Evolutionary conservation across 2,888 invertebrate genomes (phyloP).

Genomic region (Carpatolechia fugitivella): DNA sequence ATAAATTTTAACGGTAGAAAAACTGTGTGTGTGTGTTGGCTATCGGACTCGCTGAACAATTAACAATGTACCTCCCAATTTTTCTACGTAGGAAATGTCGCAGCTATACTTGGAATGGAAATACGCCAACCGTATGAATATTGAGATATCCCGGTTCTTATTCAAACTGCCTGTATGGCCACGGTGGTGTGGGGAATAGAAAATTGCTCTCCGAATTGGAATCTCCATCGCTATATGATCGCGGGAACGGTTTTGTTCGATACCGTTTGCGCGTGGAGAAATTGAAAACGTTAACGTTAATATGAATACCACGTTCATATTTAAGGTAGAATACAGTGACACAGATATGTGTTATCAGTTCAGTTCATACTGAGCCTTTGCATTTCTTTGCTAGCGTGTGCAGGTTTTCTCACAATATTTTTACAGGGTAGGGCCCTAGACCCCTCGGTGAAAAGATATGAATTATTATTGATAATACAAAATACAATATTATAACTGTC

Average conservation of each 20-base stretch:
- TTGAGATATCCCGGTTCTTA: conserved; percentile 16
- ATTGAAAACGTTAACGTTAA: conserved; percentile 10
- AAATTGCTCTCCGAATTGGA: conserved; percentile 17
- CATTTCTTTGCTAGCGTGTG: too few species aligned
- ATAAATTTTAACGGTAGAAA: too few species aligned
- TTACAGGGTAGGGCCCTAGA: too few species aligned
- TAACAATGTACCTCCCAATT: too few species aligned
- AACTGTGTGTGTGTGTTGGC: too few species aligned
- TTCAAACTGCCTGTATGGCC: conserved; percentile 15
- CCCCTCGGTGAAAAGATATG: too few species aligned
- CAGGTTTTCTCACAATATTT: too few species aligned
- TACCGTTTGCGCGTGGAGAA: conserved; percentile 10
- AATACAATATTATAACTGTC: too few species aligned
- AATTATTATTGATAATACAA: too few species aligned
- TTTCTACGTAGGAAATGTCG: not conserved
- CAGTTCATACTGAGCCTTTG: too few species aligned
- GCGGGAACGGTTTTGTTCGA: conserved; percentile 12
- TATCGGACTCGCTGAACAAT: too few species aligned
- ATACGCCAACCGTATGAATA: conserved; percentile 15
- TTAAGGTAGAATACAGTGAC: not conserved
- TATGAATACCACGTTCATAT: conserved; percentile 4
- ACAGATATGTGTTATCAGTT: too few species aligned
- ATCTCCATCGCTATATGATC: conserved; percentile 10
- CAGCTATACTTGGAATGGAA: conserved; percentile 12
- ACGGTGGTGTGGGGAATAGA: conserved; percentile 15